A percentile compares a stretch with the other conserved stretches of the same genome.
Evolutionary conservation across 1,140 invertebrate genomes (phyloP).

Genomic region (Bombus pyrosoma): DNA sequence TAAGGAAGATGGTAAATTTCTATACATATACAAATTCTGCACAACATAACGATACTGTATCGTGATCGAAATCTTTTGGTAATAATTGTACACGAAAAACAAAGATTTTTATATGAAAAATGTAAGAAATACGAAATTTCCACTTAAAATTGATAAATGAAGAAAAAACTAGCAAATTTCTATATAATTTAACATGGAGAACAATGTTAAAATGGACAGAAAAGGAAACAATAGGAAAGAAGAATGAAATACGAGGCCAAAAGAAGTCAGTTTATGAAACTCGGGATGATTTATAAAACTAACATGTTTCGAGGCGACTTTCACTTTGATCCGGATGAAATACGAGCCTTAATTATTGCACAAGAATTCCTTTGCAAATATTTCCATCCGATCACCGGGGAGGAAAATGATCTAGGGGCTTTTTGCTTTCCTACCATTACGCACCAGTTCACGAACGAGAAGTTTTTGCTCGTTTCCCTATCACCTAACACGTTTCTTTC

Average conservation of each 20-base stretch:
- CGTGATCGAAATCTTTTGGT: no score
- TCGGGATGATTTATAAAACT: background rate
- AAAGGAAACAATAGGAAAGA: background rate
- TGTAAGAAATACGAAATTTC: no score
- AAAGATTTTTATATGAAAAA: background rate
- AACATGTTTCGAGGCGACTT: background rate
- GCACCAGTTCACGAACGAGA: slow-evolving; percentile 4
- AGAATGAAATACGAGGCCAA: background rate
- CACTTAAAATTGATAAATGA: no score
- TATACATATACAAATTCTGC: no score
- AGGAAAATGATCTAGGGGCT: background rate
- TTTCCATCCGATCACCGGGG: background rate
- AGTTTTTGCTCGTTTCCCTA: background rate
- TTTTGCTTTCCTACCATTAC: background rate
- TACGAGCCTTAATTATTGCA: background rate
- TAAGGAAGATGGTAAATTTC: no score
- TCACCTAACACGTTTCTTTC: background rate
- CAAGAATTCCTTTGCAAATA: slow-evolving; percentile 7
- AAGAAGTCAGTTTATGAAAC: background rate
- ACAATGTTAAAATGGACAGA: background rate
- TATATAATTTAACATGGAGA: background rate
- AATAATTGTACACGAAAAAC: no score
- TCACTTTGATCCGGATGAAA: background rate
- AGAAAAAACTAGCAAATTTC: no score
- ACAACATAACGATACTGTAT: no score